Percentiles rank a stretch among this genome's conserved stretches.
These are phyloP conservation scores for Siderastrea siderea DNA, from an alignment of 92 coral and sea anemone genomes.

Conservation along the genomic window DNA sequence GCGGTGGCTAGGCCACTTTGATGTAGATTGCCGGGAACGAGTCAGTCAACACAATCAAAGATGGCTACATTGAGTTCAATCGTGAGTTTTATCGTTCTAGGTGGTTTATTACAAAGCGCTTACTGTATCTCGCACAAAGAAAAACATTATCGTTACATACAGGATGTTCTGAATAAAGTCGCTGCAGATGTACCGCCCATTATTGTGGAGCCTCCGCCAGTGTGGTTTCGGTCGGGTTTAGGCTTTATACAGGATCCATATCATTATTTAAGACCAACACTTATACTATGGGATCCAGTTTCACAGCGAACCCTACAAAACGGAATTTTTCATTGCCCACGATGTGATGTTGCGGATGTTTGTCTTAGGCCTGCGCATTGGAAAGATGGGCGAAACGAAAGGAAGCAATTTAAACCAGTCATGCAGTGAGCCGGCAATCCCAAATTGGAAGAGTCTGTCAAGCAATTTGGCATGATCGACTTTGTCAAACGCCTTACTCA, in stretches of 20 bases:
- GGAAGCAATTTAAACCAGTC: too few relatives aligned
- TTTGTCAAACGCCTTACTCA: too few relatives aligned
- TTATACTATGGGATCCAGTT: conserved; percentile 39
- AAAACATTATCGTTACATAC: conserved; percentile 52
- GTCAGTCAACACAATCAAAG: too few relatives aligned
- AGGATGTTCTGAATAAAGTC: conserved; percentile 31
- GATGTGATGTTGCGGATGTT: conserved; percentile 15
- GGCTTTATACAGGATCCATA: conserved; percentile 37
- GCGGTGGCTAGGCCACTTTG: too few relatives aligned
- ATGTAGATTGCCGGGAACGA: too few relatives aligned
- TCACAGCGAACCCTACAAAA: conserved; percentile 25
- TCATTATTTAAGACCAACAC: conserved; percentile 28
- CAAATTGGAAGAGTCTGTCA: too few relatives aligned
- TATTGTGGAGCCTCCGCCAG: conserved; percentile 57
- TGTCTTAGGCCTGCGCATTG: conserved; percentile 58
- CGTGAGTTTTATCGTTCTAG: too few relatives aligned
- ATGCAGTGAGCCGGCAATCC: too few relatives aligned
- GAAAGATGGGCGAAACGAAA: conserved; percentile 60
- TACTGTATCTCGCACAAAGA: conserved; percentile 51
- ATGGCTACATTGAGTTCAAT: too few relatives aligned
- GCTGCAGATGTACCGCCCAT: conserved; percentile 23
- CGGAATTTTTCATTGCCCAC: conserved; percentile 52
- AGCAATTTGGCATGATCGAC: too few relatives aligned
- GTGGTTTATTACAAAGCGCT: background rate
- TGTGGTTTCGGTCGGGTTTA: conserved; percentile 27